Base-by-base conservation (phyloP, 2,113 vertebrate genomes). In the Melanotaenia duboulayi region DNA sequence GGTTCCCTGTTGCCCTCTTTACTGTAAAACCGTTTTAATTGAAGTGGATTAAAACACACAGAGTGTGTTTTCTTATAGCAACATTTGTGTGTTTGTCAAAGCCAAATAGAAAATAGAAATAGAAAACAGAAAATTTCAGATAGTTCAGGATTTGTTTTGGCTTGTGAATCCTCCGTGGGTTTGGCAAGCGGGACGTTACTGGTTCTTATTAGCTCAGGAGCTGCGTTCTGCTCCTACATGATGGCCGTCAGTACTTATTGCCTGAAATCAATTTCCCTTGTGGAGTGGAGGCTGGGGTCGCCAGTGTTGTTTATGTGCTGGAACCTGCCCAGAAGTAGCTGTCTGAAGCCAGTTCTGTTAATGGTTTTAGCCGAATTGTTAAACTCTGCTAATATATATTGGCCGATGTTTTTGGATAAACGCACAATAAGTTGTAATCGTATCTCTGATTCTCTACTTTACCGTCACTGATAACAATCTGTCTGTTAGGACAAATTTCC, bases 211-310 rank as follows among this genome's bases (percentile, higher is more conserved):
- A 84, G 80, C 54, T 54, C 59, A 51, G n/a, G 74, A 74, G 72
- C 74, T 70, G 40, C 48, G 57, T 65, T 65, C 60, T 76, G 62
- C 80, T 71, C 57, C 77, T 82, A 70, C 79, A 75, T 86, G 79
- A 73, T 81, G 74, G 59, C 9, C 60, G 90, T 91, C 92, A 84
- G 92, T 91, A 87, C 75, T 80, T 48, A 81, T 86, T 86, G 66
- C 24, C 39, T 60, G 14, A 48, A 61, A 83, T 90, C 84, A 80
- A 85, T 87, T 49, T 37, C 48, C 24, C 65, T 50, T 74, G 55
- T 62, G 46, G 61, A 82, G 46, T 66, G 32, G 37, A 25, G 76
- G 54, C 23, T 49, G n/a, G 80, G 62, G 56, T 71, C 60, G 50
- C 20, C 16, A 22, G 16, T 55, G 50, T 28, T 64, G 19, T 32